A percentile compares a stretch with the other conserved stretches of the same genome.
Evolutionary conservation across 2,113 vertebrate species (phyloP).

Genomic region (Cathartes aura): DNA sequence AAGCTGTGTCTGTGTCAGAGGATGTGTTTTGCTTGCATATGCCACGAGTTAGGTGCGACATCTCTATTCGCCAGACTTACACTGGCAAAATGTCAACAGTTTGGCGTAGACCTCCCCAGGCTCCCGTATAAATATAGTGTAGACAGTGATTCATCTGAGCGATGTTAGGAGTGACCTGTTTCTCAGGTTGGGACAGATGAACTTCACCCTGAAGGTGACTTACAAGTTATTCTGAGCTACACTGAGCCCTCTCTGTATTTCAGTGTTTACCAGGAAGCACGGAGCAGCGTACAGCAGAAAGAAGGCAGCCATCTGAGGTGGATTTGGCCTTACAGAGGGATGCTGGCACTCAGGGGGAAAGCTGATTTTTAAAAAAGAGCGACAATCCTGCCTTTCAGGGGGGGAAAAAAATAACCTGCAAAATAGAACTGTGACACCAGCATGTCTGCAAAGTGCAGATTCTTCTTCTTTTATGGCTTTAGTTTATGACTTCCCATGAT

Average conservation of each 20-base stretch:
- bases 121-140: not conserved
- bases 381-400: not conserved
- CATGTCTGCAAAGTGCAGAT: not conserved
- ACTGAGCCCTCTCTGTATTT: accelerated
- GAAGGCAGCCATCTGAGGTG: not conserved
- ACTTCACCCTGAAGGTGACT: slow-evolving; percentile 3
- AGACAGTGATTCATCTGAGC: not conserved
- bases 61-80: not conserved
- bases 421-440: not conserved
- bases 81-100: not conserved
- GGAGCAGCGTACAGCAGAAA: not conserved
- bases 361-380: not conserved
- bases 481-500: not conserved
- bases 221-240: not conserved
- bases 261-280: not conserved
- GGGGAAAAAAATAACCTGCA: not conserved
- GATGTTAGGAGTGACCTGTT: not conserved
- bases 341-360: not conserved
- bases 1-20: not conserved
- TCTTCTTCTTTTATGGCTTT: not conserved
- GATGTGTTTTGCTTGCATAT: accelerated
- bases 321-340: not conserved
- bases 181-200: not conserved
- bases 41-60: not conserved
- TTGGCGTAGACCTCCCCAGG: not conserved